Evolutionary conservation across 2,797 vertebrate genomes (phyloP).

Genomic region (Todus mexicanus): DNA sequence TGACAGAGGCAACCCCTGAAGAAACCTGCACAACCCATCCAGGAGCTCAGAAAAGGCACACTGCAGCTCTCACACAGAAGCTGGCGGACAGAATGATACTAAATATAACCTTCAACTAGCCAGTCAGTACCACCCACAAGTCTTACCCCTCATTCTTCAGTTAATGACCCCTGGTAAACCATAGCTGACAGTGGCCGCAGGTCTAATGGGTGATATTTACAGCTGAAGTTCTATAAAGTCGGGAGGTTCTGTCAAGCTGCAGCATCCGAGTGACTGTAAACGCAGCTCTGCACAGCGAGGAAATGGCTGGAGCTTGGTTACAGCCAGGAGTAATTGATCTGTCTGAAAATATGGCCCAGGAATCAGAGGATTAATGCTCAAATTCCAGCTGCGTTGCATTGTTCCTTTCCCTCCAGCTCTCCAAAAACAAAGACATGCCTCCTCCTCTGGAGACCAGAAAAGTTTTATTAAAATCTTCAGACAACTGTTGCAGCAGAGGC

Average conservation of each 20-base stretch:
- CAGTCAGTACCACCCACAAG: slow-evolving; percentile 10
- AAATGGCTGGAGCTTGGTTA: slow-evolving; percentile 70
- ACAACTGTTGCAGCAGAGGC: slow-evolving; percentile 68
- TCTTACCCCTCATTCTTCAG: slow-evolving; percentile 23
- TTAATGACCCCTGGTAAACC: slow-evolving; percentile 29
- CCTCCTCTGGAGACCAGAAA: slow-evolving; percentile 74
- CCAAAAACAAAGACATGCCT: slow-evolving; percentile 76
- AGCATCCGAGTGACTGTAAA: slow-evolving; percentile 54
- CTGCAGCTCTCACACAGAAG: background rate
- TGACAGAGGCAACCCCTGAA: background rate
- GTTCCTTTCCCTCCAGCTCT: slow-evolving; percentile 72
- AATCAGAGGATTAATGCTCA: slow-evolving; percentile 71
- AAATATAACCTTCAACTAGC: background rate
- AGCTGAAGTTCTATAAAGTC: slow-evolving; percentile 44
- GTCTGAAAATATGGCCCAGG: slow-evolving; percentile 71
- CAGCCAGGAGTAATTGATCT: slow-evolving; percentile 75
- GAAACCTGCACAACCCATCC: background rate
- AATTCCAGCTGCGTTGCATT: slow-evolving; percentile 73
- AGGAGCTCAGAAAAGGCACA: background rate
- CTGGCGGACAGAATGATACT: background rate
- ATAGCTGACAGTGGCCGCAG: background rate
- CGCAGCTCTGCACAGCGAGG: slow-evolving; percentile 37
- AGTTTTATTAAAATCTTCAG: slow-evolving; percentile 79
- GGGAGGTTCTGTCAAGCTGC: slow-evolving; percentile 63
- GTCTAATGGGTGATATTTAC: slow-evolving; percentile 46